A percentile compares a stretch with the other conserved stretches of the same genome.
These are phyloP conservation scores for Smutsia gigantea DNA, from an alignment of 2,797 vertebrate species.

Conservation along the genomic window DNA sequence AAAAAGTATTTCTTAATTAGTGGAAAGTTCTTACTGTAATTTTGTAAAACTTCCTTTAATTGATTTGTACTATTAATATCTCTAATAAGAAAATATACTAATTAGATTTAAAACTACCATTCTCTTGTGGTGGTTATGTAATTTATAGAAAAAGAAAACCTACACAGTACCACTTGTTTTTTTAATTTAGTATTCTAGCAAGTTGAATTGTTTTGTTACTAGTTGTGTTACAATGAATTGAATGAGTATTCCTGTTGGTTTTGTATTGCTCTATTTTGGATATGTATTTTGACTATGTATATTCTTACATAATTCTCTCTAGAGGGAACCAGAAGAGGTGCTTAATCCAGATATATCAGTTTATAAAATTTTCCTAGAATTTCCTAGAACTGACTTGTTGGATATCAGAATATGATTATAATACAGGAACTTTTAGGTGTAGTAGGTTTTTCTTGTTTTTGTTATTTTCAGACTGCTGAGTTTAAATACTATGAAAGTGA, in stretches of 20 bases:
- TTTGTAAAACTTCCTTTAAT: conserved; percentile 12
- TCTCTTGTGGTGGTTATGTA: background rate
- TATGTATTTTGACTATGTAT: background rate
- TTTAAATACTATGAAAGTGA: background rate
- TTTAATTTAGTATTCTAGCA: background rate
- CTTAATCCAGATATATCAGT: background rate
- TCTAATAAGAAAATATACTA: conserved; percentile 34
- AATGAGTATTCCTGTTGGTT: conserved; percentile 15
- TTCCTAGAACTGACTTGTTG: background rate
- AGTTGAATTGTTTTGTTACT: conserved; percentile 9
- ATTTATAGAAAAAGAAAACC: conserved; percentile 38
- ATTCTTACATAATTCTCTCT: background rate
- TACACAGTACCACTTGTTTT: background rate
- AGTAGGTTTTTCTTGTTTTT: conserved; percentile 11
- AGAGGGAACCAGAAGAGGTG: background rate
- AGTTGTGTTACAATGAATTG: background rate
- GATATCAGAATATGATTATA: background rate
- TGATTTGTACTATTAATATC: background rate
- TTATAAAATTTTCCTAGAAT: conserved; percentile 24
- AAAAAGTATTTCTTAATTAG: conserved; percentile 54
- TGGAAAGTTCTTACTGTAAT: conserved; percentile 18
- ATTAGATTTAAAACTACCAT: conserved; percentile 14
- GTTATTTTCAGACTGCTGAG: background rate
- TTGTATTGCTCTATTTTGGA: background rate
- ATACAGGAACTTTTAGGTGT: background rate